These are phyloP conservation scores for Agrilus mali DNA, from an alignment of 2,888 invertebrate genomes.

Conservation along the genomic window DNA sequence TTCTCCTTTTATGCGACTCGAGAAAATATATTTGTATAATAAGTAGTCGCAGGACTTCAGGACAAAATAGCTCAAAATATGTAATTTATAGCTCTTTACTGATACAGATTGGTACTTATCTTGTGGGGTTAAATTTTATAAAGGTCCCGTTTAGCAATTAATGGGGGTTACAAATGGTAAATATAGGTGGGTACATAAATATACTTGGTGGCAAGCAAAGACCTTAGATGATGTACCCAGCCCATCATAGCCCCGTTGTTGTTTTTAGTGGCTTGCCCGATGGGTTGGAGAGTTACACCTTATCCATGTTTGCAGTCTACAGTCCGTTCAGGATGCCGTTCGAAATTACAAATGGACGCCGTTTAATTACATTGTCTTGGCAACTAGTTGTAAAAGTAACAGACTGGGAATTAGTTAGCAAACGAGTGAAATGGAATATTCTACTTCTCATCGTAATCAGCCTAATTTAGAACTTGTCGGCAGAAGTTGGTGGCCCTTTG, in stretches of 20 bases:
- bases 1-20: too few relatives aligned
- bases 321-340: conserved; percentile 32
- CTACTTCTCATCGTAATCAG: conserved; percentile 18
- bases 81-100: too few relatives aligned
- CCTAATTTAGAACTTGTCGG: conserved; percentile 27
- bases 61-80: too few relatives aligned
- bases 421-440: conserved; percentile 17
- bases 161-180: too few relatives aligned
- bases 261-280: conserved; percentile 32
- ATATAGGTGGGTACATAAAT: too few relatives aligned
- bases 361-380: conserved; percentile 38
- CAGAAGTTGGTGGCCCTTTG: not conserved
- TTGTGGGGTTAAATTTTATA: too few relatives aligned
- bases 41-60: too few relatives aligned
- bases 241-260: conserved; percentile 9
- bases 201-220: too few relatives aligned
- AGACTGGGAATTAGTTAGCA: conserved; percentile 27
- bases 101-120: too few relatives aligned
- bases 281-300: conserved; percentile 34
- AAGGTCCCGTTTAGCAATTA: too few relatives aligned
- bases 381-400: conserved; percentile 36
- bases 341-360: conserved; percentile 37
- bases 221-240: too few relatives aligned
- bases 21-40: too few relatives aligned
- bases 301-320: conserved; percentile 35